A percentile compares a stretch with the other conserved stretches of the same genome.
Evolutionary conservation across 2,888 invertebrate genomes (phyloP).

Genomic region (Antitype chi): DNA sequence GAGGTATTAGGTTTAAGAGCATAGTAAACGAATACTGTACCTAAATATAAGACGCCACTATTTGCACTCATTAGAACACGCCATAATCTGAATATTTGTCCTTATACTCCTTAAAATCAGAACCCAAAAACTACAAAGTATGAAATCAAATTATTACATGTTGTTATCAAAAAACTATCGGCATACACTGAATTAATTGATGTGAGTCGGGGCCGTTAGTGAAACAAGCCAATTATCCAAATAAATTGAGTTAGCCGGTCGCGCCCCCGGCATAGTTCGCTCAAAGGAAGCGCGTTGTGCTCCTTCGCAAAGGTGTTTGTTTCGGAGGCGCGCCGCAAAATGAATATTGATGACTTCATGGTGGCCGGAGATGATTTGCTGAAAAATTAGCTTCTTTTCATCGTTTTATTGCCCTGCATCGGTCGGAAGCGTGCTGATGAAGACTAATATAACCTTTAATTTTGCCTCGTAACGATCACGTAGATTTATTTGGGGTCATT

Average conservation of each 20-base stretch:
- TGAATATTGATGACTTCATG: constrained; percentile 90
- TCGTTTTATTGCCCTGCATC: constrained; percentile 87
- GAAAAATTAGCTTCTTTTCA: constrained; percentile 90
- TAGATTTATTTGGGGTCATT: constrained; percentile 74
- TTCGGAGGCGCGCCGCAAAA: constrained; percentile 88
- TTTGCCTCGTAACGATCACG: constrained; percentile 84
- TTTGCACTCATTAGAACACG: neutral
- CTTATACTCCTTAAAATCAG: neutral
- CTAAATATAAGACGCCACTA: neutral
- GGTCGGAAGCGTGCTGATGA: constrained; percentile 85
- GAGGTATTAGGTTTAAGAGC: neutral
- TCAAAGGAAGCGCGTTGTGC: constrained; percentile 85
- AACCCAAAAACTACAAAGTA: neutral
- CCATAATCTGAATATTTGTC: neutral
- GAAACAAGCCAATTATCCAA: constrained; percentile 88
- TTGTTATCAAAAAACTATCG: constrained; percentile 53
- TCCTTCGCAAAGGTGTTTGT: constrained; percentile 88
- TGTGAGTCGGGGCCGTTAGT: constrained; percentile 77
- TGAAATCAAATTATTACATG: constrained; percentile 24
- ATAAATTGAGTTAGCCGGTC: constrained; percentile 86
- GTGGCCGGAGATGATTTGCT: constrained; percentile 89
- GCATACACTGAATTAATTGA: constrained; percentile 70
- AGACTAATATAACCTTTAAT: constrained; percentile 89
- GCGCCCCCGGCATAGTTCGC: constrained; percentile 81
- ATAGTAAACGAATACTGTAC: neutral